Conservation (phyloP, 2,888 invertebrate species). For the Nipponacmea schrenckii region DNA sequence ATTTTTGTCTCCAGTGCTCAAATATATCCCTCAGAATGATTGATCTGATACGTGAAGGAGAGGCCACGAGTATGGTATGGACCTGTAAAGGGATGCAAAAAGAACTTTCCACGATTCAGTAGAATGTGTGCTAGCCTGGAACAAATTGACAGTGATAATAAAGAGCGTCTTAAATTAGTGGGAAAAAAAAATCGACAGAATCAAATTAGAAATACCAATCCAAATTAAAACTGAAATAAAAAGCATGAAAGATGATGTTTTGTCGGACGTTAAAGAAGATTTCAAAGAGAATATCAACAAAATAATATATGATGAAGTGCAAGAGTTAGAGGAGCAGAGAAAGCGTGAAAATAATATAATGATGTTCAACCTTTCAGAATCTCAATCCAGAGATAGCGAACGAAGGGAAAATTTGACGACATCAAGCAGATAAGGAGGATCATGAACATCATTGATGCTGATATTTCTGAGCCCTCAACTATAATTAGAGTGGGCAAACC, state of each 20-base stretch:
- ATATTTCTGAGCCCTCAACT: neutral
- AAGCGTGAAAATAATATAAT: neutral
- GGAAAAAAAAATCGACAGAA: neutral
- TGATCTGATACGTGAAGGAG: too few species aligned
- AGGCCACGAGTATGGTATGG: too few species aligned
- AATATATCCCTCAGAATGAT: too few species aligned
- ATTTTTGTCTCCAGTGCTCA: too few species aligned
- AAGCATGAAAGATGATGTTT: neutral
- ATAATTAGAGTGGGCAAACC: neutral
- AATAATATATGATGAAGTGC: too few species aligned
- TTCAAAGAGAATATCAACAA: neutral
- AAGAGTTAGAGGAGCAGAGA: neutral
- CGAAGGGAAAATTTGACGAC: neutral
- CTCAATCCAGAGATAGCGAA: neutral
- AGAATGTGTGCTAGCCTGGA: too few species aligned
- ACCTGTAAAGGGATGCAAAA: too few species aligned
- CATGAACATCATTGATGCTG: neutral
- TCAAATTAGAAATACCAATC: neutral
- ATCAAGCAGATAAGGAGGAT: neutral
- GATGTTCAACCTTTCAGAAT: neutral
- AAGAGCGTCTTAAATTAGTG: neutral
- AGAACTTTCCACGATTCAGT: too few species aligned
- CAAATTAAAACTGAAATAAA: neutral
- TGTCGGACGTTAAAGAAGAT: neutral
- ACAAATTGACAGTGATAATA: neutral